These are phyloP conservation scores for Pocillopora damicornis DNA, from an alignment of 64 coral and sea anemone species.

Conservation along the genomic window DNA sequence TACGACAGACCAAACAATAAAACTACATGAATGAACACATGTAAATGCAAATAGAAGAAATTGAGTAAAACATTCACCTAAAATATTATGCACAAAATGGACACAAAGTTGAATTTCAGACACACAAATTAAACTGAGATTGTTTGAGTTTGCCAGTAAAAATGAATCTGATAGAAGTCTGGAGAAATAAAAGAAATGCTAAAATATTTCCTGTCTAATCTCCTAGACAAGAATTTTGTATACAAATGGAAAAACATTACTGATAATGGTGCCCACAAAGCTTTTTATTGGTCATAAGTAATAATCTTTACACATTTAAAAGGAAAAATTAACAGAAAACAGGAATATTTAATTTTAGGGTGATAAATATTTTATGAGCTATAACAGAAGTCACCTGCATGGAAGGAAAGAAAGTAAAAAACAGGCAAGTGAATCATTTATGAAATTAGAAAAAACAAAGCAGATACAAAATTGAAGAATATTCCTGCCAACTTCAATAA, in stretches of 20 bases:
- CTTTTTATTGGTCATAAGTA: background rate
- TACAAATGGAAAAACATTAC: background rate
- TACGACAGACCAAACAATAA: too few relatives aligned
- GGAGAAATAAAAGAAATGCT: background rate
- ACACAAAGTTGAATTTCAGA: background rate
- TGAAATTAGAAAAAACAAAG: too few relatives aligned
- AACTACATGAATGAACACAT: too few relatives aligned
- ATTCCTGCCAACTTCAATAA: too few relatives aligned
- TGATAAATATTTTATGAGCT: constrained; percentile 11
- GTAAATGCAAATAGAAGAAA: too few relatives aligned
- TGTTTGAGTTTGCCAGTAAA: background rate
- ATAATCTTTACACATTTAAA: background rate
- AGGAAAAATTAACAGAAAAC: background rate
- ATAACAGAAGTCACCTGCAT: background rate
- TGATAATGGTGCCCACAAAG: background rate
- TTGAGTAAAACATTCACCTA: too few relatives aligned
- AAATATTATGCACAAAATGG: too few relatives aligned
- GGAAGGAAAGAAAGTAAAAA: too few relatives aligned
- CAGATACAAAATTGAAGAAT: too few relatives aligned
- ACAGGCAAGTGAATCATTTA: too few relatives aligned
- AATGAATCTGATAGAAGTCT: background rate
- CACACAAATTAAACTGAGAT: background rate
- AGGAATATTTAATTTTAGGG: constrained; percentile 6
- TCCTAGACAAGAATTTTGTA: background rate
- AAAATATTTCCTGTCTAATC: background rate